Conservation (phyloP, 2,113 vertebrate genomes). For the Condylura cristata region DNA sequence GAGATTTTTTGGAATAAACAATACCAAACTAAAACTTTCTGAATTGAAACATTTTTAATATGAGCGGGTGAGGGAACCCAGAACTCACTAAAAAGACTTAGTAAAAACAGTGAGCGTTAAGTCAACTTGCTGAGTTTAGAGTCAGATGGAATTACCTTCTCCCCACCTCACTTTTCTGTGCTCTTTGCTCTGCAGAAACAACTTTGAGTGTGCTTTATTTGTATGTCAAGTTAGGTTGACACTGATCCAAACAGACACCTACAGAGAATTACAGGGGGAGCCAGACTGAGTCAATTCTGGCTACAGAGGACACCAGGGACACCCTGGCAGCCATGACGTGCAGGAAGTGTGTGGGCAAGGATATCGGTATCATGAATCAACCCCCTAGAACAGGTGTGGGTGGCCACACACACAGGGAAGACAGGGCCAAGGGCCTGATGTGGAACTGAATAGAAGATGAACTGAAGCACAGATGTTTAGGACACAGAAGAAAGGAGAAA, state of each 20-base stretch:
- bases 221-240: neutral
- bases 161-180: neutral
- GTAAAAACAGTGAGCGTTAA: neutral
- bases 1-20: neutral
- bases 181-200: neutral
- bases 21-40: neutral
- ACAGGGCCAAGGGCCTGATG: neutral
- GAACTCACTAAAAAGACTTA: conserved; percentile 1
- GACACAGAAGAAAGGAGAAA: neutral
- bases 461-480: neutral
- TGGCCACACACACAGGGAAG: neutral
- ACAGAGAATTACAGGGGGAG: conserved; percentile 22
- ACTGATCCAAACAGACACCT: conserved; percentile 49
- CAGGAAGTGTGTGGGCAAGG: conserved; percentile 37
- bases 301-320: neutral
- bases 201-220: neutral
- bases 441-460: neutral
- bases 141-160: neutral
- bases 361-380: neutral
- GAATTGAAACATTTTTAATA: neutral
- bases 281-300: conserved; percentile 17
- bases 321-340: neutral
- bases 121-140: neutral
- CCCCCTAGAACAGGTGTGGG: neutral
- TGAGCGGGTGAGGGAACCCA: neutral